Evolutionary conservation across 2,113 vertebrate species (phyloP).

Genomic region (Fulica atra): DNA sequence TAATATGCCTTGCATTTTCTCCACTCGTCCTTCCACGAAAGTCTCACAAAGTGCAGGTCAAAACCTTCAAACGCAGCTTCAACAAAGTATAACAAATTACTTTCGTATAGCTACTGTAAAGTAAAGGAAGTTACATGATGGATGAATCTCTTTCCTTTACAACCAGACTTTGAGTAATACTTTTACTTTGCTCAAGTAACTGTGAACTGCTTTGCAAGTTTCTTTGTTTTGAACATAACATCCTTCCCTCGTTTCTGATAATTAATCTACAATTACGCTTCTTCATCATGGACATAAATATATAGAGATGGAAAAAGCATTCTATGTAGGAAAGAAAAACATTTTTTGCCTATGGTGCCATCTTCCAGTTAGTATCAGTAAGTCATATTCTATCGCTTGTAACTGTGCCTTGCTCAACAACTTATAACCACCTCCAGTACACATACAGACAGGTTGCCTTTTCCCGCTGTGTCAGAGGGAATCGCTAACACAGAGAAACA

Average conservation of each 20-base stretch:
- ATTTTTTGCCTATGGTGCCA: conserved; percentile 22
- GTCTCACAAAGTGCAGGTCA: neutral
- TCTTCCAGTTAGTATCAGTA: conserved; percentile 54
- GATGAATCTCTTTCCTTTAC: neutral
- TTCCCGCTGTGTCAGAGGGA: conserved; percentile 43
- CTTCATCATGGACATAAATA: neutral
- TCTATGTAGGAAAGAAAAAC: neutral
- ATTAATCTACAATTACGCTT: neutral
- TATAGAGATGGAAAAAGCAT: neutral
- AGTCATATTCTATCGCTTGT: neutral
- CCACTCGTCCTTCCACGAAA: neutral
- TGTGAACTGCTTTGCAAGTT: neutral
- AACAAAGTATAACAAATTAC: neutral
- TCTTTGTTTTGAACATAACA: neutral
- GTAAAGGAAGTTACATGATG: neutral
- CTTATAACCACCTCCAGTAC: conserved; percentile 17
- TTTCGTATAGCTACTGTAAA: neutral
- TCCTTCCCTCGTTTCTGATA: neutral
- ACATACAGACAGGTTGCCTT: conserved; percentile 12
- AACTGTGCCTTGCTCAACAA: neutral
- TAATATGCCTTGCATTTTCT: neutral
- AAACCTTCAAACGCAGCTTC: neutral
- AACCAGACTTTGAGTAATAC: neutral
- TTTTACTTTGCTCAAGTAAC: neutral
- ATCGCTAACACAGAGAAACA: conserved; percentile 8